Evolutionary conservation across 2,797 vertebrate genomes (phyloP), one percentile per base, ranked within the genome.

Genomic region (Characodon lateralis): DNA sequence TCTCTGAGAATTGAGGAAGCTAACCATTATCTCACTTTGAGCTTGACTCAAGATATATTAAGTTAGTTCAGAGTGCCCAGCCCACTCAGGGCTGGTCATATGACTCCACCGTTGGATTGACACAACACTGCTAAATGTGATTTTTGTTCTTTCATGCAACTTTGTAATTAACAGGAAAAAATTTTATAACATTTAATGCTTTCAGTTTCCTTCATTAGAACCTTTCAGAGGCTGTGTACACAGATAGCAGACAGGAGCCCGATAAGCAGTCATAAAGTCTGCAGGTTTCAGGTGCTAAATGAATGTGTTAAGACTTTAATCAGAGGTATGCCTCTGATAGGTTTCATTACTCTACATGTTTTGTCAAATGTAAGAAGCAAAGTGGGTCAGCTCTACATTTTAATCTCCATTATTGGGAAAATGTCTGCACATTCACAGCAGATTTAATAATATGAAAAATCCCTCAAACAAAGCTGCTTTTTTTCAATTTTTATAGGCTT

Each of bases 21-120:
- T 48, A 59, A 79, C 72, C 63, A 68, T 81, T 41, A 70, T 28
- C 72, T 76, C 22, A 68, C 78, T 75, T 84, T 71, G 80, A 41
- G 81, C 76, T 81, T 63, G 78, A 81, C 88, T 86, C 41, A 5
- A 78, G 71, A 73, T 72, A 89, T 93, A 93, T 93, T 89, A 80
- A 85, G 92, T 95, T 94, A 93, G 79, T 26, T 3, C 76, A 50
- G 41, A 79, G 86, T 39, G 66, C 66, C 86, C 91, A 74, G 81
- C 93, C 94, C 92, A 86, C 77, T 90, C 56, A 50, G 81, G 73
- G 86, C 5, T 72, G 79, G 90, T 93, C 89, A 92, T 88, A 91
- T 78, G 86, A 56, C 86, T 83, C 59, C 65, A 80, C 89, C 93
- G 86, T 87, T 82, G 83, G 88, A 75, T 72, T 83, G 85, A 93